Evolutionary conservation across 2,888 invertebrate species (phyloP), one percentile per base, ranked within the genome.

Genomic region (Malthinus seriepunctatus): DNA sequence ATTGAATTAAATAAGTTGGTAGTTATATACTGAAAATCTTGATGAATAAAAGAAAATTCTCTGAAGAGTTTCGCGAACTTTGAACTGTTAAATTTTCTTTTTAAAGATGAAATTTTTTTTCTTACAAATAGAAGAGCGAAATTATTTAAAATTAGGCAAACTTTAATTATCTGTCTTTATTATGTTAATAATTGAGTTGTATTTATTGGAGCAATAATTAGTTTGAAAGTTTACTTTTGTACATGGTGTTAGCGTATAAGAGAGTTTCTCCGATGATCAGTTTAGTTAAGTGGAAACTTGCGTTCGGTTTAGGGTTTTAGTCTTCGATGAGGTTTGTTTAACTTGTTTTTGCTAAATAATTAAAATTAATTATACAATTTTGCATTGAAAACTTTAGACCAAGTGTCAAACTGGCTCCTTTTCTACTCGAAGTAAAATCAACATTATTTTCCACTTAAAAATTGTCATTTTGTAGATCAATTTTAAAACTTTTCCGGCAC

Each of bases 401-500:
- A 51, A 59, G 54, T 59, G 59, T 59, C 59, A 59, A 59, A 59
- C 54, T 42, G 59, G 50, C 37, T 54, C 53, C 34, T 59, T 45
- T 23, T 32, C 32, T 38, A 53, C 42, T 39, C 42, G 53, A 59
- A 53, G 45, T 53, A 62, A 66, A 66, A 67, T 65, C 64, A 69
- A 69, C 69, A 69, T 63, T 67, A 66, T 65, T 67, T 69, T 65
- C 68, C 65, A 68, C 68, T 69, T 68, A 67, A 62, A 58, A 60
- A 66, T 65, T 65, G 63, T 54, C 53, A 63, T 63, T 51, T 54
- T 57, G 57, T 60, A 62, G 57, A 63, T 65, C 65, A 60, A 60
- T 63, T 63, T 63, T 63, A 63, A 53, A 63, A 66, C 63, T 65
- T 65, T 64, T 52, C 57, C 58, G 48, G 57, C 48, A 57, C 63